Evolutionary conservation across 1,140 invertebrate species (phyloP).

Genomic region (Scaptomyza graminum): DNA sequence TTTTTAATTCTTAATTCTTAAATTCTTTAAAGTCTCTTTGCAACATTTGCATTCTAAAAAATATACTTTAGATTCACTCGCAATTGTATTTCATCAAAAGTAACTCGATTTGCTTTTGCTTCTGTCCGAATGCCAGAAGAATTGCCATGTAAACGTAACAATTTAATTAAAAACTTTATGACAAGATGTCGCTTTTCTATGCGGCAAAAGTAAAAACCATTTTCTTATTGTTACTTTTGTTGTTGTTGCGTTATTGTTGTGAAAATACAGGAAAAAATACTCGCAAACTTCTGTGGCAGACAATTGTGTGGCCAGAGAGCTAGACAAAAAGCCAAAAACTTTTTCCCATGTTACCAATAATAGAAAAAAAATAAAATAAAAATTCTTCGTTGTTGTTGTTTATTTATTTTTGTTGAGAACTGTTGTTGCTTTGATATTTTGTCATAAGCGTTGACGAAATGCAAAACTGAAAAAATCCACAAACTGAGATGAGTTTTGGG

Average conservation of each 20-base stretch:
- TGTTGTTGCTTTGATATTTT: constrained; percentile 64
- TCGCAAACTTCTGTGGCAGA: constrained; percentile 73
- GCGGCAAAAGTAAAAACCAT: constrained; percentile 35
- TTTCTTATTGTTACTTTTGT: constrained; percentile 8
- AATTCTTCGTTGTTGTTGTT: constrained; percentile 39
- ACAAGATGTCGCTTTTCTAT: constrained; percentile 66
- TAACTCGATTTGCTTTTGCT: constrained; percentile 33
- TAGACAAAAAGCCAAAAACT: constrained; percentile 43
- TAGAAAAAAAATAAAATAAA: constrained; percentile 59
- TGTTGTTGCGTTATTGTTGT: constrained; percentile 24
- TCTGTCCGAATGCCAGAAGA: constrained; percentile 19
- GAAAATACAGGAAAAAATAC: constrained; percentile 57
- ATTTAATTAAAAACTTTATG: constrained; percentile 82
- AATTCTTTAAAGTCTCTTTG: too few species aligned
- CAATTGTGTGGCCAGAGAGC: constrained; percentile 64
- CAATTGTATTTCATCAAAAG: constrained; percentile 7
- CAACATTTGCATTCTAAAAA: too few species aligned
- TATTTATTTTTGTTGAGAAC: constrained; percentile 7
- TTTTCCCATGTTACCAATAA: constrained; percentile 76
- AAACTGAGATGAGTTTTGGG: constrained; percentile 67
- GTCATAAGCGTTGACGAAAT: constrained; percentile 78
- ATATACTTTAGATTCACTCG: not conserved
- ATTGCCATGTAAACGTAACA: constrained; percentile 69
- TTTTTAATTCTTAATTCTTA: too few species aligned
- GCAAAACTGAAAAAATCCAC: constrained; percentile 70